phyloP scores from a whole-genome alignment of 2,113 vertebrate species.

The Petrocephalus microphthalmus region DNA sequence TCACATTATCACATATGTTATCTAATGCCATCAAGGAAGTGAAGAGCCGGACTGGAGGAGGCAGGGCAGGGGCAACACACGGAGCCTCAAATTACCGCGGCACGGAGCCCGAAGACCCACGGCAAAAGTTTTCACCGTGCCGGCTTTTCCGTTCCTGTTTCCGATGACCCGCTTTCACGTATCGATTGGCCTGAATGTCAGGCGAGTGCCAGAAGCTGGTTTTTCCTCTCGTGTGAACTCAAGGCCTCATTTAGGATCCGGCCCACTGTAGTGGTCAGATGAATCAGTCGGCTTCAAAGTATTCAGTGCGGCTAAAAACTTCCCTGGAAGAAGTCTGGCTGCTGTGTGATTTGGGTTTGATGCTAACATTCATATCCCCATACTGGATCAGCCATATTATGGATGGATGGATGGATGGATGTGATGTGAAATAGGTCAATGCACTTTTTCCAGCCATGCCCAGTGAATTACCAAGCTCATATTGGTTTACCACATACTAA shows the following conservation, averaged over 20 bases:
- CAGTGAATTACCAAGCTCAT: background rate
- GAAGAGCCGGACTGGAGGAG: slow-evolving; percentile 14
- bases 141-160: background rate
- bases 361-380: background rate
- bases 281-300: background rate
- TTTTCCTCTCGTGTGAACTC: background rate
- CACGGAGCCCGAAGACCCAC: background rate
- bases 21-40: slow-evolving; percentile 26
- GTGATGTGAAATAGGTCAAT: background rate
- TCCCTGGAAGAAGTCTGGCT: background rate
- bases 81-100: background rate
- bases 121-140: background rate
- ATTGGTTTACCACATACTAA: background rate
- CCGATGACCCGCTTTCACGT: background rate
- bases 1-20: slow-evolving; percentile 26
- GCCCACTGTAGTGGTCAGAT: background rate
- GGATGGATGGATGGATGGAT: background rate
- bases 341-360: background rate
- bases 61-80: background rate
- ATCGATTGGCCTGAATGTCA: background rate
- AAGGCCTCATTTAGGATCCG: background rate
- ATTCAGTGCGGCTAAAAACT: background rate
- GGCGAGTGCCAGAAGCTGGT: background rate
- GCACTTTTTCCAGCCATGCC: background rate
- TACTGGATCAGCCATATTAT: background rate